These are phyloP conservation scores for Phymastichus coffea DNA, from an alignment of 1,140 invertebrate genomes.

Conservation along the genomic window DNA sequence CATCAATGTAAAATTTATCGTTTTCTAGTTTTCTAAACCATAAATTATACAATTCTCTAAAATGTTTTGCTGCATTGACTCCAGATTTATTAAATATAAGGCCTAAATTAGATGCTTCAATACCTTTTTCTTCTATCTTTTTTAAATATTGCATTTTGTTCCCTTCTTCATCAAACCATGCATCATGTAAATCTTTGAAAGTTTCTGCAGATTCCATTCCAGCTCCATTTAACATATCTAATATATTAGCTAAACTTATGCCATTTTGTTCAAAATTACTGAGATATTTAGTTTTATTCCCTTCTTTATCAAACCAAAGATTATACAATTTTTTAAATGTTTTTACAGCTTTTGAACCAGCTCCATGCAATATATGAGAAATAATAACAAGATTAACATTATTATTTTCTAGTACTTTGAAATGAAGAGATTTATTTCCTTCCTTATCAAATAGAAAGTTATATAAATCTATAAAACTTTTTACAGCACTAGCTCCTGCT, in stretches of 20 bases:
- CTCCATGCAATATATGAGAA: background rate
- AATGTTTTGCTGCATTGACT: constrained; percentile 27
- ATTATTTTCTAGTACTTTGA: constrained; percentile 6
- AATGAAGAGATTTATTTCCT: background rate
- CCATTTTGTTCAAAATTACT: background rate
- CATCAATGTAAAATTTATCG: too few species aligned
- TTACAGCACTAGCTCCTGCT: background rate
- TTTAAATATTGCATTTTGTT: constrained; percentile 35
- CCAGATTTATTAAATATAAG: constrained; percentile 27
- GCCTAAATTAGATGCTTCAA: background rate
- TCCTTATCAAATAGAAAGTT: constrained; percentile 15
- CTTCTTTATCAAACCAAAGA: constrained; percentile 16
- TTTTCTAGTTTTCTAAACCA: constrained; percentile 34
- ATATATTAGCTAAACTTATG: background rate
- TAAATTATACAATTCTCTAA: constrained; percentile 32
- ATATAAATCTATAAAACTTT: constrained; percentile 13
- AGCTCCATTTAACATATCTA: constrained; percentile 16
- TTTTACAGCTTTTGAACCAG: background rate
- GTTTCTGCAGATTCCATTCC: constrained; percentile 27
- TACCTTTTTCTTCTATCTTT: constrained; percentile 27
- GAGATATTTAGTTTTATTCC: background rate
- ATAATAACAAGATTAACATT: background rate
- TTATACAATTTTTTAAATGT: constrained; percentile 14
- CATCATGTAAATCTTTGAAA: constrained; percentile 31
- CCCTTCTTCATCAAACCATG: constrained; percentile 21